Evolutionary conservation across 2,888 invertebrate species (phyloP).

Genomic region (Philereme transversata): DNA sequence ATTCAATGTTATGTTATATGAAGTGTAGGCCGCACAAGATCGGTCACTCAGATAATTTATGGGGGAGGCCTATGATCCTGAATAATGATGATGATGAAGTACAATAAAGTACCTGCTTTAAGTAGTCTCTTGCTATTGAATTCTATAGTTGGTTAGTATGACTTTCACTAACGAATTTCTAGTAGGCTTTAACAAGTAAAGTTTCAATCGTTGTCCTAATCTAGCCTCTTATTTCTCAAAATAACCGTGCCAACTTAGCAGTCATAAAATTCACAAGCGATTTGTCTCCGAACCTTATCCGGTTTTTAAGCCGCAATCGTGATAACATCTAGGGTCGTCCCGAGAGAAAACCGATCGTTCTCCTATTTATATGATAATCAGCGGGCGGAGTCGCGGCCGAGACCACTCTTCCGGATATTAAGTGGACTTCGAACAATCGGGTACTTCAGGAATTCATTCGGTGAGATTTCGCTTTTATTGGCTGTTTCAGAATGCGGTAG

Average conservation of each 20-base stretch:
- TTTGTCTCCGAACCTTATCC: conserved; percentile 24
- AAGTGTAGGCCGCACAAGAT: too few species aligned
- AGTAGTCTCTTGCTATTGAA: too few species aligned
- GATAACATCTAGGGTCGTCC: conserved; percentile 39
- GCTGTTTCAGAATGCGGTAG: conserved; percentile 12
- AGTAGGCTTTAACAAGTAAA: too few species aligned
- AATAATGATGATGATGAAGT: too few species aligned
- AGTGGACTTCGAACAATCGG: conserved; percentile 20
- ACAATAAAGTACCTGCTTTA: too few species aligned
- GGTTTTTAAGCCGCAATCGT: conserved; percentile 32
- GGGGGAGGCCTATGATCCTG: too few species aligned
- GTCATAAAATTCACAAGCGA: conserved; percentile 22
- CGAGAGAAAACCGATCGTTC: conserved; percentile 44
- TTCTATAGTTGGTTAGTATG: too few species aligned
- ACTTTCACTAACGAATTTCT: too few species aligned
- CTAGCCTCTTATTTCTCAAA: too few species aligned
- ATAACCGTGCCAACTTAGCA: not conserved
- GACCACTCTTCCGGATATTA: conserved; percentile 37
- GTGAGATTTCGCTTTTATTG: conserved; percentile 23
- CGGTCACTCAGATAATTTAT: too few species aligned
- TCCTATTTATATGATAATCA: conserved; percentile 62
- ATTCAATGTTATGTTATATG: too few species aligned
- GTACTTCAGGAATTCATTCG: conserved; percentile 25
- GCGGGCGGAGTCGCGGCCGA: conserved; percentile 25
- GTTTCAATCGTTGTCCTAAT: too few species aligned